These are phyloP conservation scores for Molossus molossus DNA, from an alignment of 2,797 vertebrate species.

Conservation along the genomic window DNA sequence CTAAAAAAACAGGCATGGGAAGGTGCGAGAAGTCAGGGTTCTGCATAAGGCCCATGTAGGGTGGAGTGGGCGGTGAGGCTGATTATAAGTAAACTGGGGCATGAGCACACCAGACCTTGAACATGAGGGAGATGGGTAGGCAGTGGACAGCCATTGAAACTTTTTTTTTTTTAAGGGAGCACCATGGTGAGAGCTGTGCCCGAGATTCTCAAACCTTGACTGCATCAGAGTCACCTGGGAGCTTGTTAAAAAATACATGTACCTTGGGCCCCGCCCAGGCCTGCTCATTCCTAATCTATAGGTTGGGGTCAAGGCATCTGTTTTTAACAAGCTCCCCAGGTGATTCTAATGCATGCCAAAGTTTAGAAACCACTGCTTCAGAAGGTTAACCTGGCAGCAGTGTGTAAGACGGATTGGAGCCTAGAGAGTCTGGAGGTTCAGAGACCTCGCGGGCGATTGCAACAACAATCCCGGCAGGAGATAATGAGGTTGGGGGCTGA, in stretches of 20 bases:
- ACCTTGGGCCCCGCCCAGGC: constrained; percentile 72
- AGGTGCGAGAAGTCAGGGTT: not conserved
- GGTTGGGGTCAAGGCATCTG: constrained; percentile 81
- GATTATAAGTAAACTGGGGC: not conserved
- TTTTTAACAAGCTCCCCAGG: constrained; percentile 86
- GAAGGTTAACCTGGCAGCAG: constrained; percentile 84
- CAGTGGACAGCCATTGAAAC: not conserved
- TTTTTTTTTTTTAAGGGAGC: not conserved
- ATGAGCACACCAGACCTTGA: not conserved
- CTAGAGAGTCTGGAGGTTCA: constrained; percentile 77
- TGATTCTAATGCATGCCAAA: constrained; percentile 73
- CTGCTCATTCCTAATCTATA: constrained; percentile 82
- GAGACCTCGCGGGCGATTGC: constrained; percentile 73
- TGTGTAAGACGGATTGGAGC: constrained; percentile 82
- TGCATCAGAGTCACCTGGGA: constrained; percentile 67
- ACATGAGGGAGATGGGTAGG: not conserved
- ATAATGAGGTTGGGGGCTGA: constrained; percentile 85
- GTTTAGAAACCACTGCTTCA: constrained; percentile 79
- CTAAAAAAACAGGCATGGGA: not conserved
- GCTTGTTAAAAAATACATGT: constrained; percentile 82
- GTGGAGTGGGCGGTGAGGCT: not conserved
- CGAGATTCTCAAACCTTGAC: constrained; percentile 24
- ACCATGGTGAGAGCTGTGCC: not conserved
- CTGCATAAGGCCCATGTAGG: fast-evolving
- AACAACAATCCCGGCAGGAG: constrained; percentile 82